Conservation (phyloP, 2,888 invertebrate species). For the Chrysolina americana region DNA sequence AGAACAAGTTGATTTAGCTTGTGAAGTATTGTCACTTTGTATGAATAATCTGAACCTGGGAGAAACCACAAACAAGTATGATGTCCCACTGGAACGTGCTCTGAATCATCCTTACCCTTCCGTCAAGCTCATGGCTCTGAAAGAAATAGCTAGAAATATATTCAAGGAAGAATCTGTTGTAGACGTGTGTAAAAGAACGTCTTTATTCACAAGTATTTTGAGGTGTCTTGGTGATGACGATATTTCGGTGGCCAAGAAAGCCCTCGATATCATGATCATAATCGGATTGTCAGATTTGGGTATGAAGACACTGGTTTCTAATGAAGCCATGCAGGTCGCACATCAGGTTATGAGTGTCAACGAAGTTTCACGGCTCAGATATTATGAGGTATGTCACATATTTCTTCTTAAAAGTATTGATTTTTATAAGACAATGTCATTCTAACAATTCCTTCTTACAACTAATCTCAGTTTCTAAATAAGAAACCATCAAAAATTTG, state of each 20-base stretch:
- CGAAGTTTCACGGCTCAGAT: constrained; percentile 77
- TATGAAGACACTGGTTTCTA: constrained; percentile 71
- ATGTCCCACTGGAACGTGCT: constrained; percentile 74
- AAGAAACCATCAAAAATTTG: constrained; percentile 18
- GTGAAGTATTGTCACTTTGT: constrained; percentile 77
- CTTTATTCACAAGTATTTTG: constrained; percentile 73
- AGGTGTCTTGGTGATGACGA: constrained; percentile 75
- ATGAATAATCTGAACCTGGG: constrained; percentile 76
- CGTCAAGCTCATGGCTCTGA: constrained; percentile 77
- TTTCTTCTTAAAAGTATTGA: not conserved
- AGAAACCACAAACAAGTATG: constrained; percentile 75
- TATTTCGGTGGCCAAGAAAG: constrained; percentile 74
- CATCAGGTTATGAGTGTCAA: constrained; percentile 73
- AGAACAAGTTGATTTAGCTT: constrained; percentile 75
- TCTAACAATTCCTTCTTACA: no score
- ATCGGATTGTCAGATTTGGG: constrained; percentile 70
- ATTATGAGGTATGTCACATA: constrained; percentile 73
- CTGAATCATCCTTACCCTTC: constrained; percentile 76
- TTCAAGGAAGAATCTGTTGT: constrained; percentile 59
- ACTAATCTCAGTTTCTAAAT: not conserved
- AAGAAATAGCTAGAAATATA: constrained; percentile 72
- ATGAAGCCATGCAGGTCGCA: constrained; percentile 73
- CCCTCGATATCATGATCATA: constrained; percentile 73
- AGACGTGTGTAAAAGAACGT: constrained; percentile 59
- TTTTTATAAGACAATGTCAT: not conserved